Percentiles rank a stretch among this genome's conserved stretches.
Evolutionary conservation across 2,888 invertebrate genomes (phyloP).

Genomic region (Lottia gigantea): DNA sequence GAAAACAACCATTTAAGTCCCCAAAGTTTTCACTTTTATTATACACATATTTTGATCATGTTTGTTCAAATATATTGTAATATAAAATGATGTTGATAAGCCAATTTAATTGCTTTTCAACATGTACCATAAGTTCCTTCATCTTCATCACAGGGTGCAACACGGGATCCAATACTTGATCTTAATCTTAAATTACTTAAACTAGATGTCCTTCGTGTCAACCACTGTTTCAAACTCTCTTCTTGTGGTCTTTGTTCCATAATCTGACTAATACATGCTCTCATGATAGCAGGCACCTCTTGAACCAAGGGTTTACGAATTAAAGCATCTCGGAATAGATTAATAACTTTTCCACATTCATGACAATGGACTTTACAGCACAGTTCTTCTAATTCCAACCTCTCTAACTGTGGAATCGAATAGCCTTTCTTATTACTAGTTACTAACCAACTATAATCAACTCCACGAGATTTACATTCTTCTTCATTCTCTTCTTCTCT

Average conservation of each 20-base stretch:
- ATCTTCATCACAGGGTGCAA: constrained; percentile 26
- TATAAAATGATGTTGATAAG: no score
- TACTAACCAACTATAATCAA: constrained; percentile 65
- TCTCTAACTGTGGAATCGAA: constrained; percentile 61
- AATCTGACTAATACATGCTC: constrained; percentile 47
- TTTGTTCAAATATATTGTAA: no score
- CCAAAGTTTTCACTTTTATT: no score
- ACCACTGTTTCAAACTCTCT: constrained; percentile 57
- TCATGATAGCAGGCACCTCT: constrained; percentile 56
- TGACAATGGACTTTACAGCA: constrained; percentile 56
- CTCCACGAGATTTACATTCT: constrained; percentile 45
- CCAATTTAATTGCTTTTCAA: not conserved
- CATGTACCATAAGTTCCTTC: not conserved
- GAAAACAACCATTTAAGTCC: no score
- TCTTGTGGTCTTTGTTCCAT: constrained; percentile 58
- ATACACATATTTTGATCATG: no score
- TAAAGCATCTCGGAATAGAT: constrained; percentile 55
- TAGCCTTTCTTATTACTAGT: constrained; percentile 48
- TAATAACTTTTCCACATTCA: constrained; percentile 60
- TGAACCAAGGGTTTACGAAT: constrained; percentile 45
- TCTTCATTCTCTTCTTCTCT: constrained; percentile 48
- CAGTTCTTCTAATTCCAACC: constrained; percentile 61
- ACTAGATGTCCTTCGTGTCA: constrained; percentile 52
- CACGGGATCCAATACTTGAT: constrained; percentile 32
- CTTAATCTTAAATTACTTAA: constrained; percentile 50